Conservation (phyloP, 2,888 invertebrate genomes). For the Lamellibrachia satsuma region DNA sequence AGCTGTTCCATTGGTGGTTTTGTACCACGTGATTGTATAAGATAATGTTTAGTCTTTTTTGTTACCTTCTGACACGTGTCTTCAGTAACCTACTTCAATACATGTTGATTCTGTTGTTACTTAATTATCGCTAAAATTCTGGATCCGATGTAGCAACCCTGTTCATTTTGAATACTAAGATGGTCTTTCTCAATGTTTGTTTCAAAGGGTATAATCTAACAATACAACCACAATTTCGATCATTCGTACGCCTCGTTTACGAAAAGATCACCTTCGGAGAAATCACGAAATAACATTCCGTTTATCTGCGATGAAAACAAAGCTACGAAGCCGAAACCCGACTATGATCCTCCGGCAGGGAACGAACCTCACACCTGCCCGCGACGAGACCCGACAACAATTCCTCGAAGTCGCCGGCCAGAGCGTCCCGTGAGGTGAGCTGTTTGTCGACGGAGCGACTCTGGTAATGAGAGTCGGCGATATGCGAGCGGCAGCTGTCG, state of each 20-base stretch:
- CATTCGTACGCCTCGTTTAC: background rate
- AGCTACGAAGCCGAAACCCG: background rate
- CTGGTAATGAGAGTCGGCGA: background rate
- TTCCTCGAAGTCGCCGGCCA: background rate
- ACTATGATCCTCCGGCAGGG: background rate
- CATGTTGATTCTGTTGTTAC: too few relatives aligned
- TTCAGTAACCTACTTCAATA: too few relatives aligned
- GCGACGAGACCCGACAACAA: conserved; percentile 1
- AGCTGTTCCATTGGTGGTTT: too few relatives aligned
- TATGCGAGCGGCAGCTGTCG: background rate
- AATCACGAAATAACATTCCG: background rate
- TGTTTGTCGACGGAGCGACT: background rate
- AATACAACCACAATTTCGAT: background rate
- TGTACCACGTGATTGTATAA: too few relatives aligned
- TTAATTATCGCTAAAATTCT: too few relatives aligned
- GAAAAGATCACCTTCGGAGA: background rate
- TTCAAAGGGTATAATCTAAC: background rate
- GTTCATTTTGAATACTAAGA: too few relatives aligned
- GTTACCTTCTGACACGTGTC: too few relatives aligned
- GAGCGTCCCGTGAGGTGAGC: background rate
- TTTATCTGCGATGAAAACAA: background rate
- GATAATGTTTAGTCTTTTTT: too few relatives aligned
- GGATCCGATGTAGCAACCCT: too few relatives aligned
- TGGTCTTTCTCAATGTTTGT: background rate
- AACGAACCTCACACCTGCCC: background rate